Percentiles rank a stretch among this genome's conserved stretches.
Evolutionary conservation across 2,113 vertebrate species (phyloP).

Genomic region (Arenaria interpres): DNA sequence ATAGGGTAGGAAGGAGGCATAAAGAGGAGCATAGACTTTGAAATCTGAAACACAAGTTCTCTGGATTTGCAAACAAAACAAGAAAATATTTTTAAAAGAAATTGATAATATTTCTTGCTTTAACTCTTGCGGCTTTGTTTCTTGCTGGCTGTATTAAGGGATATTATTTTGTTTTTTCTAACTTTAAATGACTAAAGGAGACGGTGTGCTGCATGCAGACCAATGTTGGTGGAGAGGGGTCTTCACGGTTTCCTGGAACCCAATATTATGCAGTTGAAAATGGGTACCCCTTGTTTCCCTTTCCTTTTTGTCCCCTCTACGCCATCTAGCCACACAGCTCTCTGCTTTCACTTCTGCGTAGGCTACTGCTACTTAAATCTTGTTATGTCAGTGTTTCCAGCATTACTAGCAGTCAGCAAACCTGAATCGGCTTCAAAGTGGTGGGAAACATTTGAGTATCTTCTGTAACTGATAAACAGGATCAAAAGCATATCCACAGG

Average conservation of each 20-base stretch:
- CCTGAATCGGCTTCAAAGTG: background rate
- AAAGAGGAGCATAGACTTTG: background rate
- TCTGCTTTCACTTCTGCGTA: background rate
- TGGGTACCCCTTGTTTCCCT: background rate
- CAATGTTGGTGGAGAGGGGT: background rate
- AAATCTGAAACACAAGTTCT: background rate
- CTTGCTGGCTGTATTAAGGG: background rate
- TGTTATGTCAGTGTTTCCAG: background rate
- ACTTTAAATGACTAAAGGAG: background rate
- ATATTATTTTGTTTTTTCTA: background rate
- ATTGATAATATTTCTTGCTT: background rate
- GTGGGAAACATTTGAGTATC: background rate
- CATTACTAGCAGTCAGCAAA: background rate
- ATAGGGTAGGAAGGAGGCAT: background rate
- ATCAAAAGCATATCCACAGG: slow-evolving; percentile 16
- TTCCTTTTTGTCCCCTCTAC: background rate
- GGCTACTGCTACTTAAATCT: background rate
- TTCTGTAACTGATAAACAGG: background rate
- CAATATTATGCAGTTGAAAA: background rate
- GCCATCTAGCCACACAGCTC: background rate
- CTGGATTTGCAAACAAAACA: background rate
- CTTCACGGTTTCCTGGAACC: background rate
- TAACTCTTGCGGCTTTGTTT: background rate
- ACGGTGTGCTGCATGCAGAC: background rate
- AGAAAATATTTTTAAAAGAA: background rate